phyloP scores from a whole-genome alignment of 2,888 invertebrate species.

The Morpho helenor region DNA sequence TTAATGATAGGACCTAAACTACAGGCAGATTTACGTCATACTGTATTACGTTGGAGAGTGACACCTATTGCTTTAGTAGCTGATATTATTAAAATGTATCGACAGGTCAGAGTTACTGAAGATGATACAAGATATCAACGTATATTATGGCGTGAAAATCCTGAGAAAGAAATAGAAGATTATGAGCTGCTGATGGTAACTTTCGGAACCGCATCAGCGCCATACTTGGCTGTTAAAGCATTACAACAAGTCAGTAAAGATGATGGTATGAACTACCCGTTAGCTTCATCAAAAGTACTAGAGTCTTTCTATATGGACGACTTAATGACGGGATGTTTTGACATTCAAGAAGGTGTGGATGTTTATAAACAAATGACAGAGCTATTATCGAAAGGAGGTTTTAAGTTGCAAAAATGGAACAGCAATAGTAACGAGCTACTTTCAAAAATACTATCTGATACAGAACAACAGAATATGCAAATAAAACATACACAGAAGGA shows the following conservation, averaged over 20 bases:
- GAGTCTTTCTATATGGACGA: constrained; percentile 28
- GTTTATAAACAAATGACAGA: constrained; percentile 27
- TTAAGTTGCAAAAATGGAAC: constrained; percentile 32
- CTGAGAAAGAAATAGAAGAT: constrained; percentile 4
- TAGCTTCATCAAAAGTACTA: constrained; percentile 12
- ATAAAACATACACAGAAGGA: too few species aligned
- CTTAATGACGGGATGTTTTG: constrained; percentile 26
- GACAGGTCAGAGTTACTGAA: not conserved
- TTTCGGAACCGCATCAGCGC: constrained; percentile 26
- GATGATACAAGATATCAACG: constrained; percentile 5
- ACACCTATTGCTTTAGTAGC: not conserved
- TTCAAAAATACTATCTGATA: constrained; percentile 1
- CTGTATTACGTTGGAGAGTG: not conserved
- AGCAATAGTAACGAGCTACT: constrained; percentile 21
- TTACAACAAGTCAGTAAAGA: constrained; percentile 25
- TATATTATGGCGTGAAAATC: constrained; percentile 22
- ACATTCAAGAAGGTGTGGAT: constrained; percentile 17
- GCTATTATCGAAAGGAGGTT: constrained; percentile 32
- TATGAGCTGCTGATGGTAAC: constrained; percentile 22
- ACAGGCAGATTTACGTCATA: constrained; percentile 26
- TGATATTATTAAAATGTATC: constrained; percentile 1
- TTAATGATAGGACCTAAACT: constrained; percentile 30
- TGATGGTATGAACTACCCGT: constrained; percentile 21
- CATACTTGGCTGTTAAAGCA: constrained; percentile 25
- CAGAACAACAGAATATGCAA: too few species aligned